Evolutionary conservation across 2,888 invertebrate genomes (phyloP), one percentile per base, ranked within the genome.

Genomic region (Leptogaster cylindrica): DNA sequence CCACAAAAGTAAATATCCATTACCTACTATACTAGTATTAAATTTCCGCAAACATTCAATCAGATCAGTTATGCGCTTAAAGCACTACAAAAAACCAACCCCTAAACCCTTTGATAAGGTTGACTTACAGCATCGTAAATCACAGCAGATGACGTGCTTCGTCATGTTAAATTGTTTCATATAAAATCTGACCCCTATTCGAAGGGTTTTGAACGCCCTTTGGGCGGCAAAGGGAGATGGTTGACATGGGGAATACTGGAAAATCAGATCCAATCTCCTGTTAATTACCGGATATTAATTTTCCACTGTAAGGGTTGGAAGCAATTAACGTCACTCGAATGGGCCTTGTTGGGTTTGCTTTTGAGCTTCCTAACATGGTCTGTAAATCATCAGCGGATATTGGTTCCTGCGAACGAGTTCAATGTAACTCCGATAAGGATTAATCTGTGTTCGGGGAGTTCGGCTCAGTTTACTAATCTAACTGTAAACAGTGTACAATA

Each of bases 241-340:
- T 10, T n/a, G 48, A 25, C 12, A 12, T 46, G 39, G 41, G 58
- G 63, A 51, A 51, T 48, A 39, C 50, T 61, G 36, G 51, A 55
- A 75, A 78, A 77, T 77, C 78, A 76, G 71, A 72, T 74, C 73
- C 74, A 78, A 77, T 76, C 74, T 75, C 73, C 74, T 74, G 75
- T 78, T 79, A 79, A 78, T 79, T 78, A 77, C 76, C 74, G 71
- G 75, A 75, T 79, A 79, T 79, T 78, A 78, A 78, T 79, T 79
- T 78, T 77, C 74, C 74, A 74, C 71, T 71, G 61, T 66, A 72
- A 70, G 72, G 72, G 71, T 72, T 72, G 69, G 46, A 65, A 65
- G 64, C 64, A 65, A 65, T 65, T 65, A 65, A 65, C 50, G 48
- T 65, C 64, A 65, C 50, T 64, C 48, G 31, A 64, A 31, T 64